Base-by-base conservation (phyloP, 2,888 invertebrate species). In the Chrysolina oricalcia region DNA sequence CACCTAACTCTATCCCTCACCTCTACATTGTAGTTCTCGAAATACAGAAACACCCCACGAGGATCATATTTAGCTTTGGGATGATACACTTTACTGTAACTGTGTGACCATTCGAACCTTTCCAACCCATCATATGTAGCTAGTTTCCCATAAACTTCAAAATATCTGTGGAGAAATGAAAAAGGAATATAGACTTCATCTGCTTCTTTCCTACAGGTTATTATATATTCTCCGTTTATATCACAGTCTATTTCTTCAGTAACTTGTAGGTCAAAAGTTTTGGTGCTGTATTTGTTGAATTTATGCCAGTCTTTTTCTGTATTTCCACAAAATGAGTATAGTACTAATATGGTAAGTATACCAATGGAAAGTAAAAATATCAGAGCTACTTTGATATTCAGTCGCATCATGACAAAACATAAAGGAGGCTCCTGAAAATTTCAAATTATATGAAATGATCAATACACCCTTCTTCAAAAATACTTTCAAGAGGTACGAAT, bases 1-100 rank as follows among this genome's bases (percentile, higher is more conserved):
- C 98, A 98, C 88, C 98, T 97, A 0, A 99, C 99, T 73, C 98
- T 91, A 41, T 80, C 80, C 53, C 80, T 76, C 9, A 96, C 95
- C 90, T 99, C 99, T 0, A 99, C 99, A 88, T 98, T 98, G 89
- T 98, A 99, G 88, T 98, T 97, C 86, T 97, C 98, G 89, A 99
- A 99, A 78, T 98, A 98, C 90, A 98, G 96, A 88, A 98, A 99
- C 0, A 96, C 94, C 2, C 98, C 98, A 27, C 93, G 92, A 0
- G 98, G 94, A 86, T 97, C 94, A 88, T 99, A 99, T 82, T 94
- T 94, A 46, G 93, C 94, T 87, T 95, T 95, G 0, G 97, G 97
- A 82, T 94, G 93, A 87, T 97, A 97, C 9, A 98, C 93, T 88
- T 96, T 96, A 23, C 97, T 95, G 88, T 97, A 97, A 86, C 97